Base-by-base conservation (phyloP, 2,797 vertebrate species). In the Merluccius polli region DNA sequence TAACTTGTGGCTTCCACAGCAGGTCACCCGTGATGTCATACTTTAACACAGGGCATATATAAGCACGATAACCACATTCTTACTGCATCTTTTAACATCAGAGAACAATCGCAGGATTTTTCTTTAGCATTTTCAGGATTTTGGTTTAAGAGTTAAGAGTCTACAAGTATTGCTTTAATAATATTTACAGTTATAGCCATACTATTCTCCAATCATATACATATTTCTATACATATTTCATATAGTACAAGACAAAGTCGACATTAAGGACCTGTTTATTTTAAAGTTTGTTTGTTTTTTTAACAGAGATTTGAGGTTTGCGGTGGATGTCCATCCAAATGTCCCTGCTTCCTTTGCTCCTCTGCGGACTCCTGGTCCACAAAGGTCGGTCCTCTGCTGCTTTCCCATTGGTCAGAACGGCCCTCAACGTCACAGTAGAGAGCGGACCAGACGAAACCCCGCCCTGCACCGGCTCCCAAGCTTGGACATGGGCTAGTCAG, bases 21-120 rank as follows among this genome's bases (percentile, higher is more conserved):
- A 91, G 94, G 94, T 90, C 92, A 93, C 80, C 79, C 91, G 87
- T 96, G 95, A 97, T 95, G 95, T 95, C 91, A 95, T 92, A 90
- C 44, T 78, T 70, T 44, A 74, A 63, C 71, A 71, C 83, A 76
- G 81, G 81, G 77, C 90, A 86, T 81, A 85, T 87, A 80, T 90
- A 89, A 83, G 82, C 87, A 89, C 86, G 91, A 93, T 93, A 79
- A 90, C 93, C 87, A 18, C 35, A 75, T 30, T 76, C 30, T 21
- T 15, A 59, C 36, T 11, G 68, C 48, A 36, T 63, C 1, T 31
- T 75, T 80, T 73, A 48, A 41, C 73, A 27, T 74, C 2, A 32
- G 18, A 74, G 2, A n/a, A n/a, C 35, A 72, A 36, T 71, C 36
- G 36, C 11, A 44, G 36, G 21, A 71, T 36, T n/a, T n/a, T 36